A percentile compares a stretch with the other conserved stretches of the same genome.
Conservation (phyloP, 2,797 vertebrate species). For the Merluccius polli region DNA sequence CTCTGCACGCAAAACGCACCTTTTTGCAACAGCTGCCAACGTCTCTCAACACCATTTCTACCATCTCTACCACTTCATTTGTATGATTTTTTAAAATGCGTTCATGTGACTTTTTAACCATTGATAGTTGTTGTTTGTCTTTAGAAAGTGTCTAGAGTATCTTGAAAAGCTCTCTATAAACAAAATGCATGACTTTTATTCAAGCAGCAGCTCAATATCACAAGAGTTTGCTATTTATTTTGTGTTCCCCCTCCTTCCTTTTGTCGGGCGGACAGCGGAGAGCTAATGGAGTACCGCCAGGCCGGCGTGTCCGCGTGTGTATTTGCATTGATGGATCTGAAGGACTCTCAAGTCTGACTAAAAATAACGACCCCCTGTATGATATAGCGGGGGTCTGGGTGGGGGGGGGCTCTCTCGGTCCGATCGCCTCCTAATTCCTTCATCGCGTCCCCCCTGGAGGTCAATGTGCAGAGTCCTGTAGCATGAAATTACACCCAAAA, state of each 20-base stretch:
- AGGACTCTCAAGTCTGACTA: slow-evolving; percentile 48
- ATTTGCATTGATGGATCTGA: slow-evolving; percentile 61
- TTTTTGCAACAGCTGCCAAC: too few species aligned
- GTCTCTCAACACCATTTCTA: too few species aligned
- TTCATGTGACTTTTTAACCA: not conserved
- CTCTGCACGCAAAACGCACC: not conserved
- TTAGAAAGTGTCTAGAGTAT: not conserved
- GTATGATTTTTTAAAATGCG: too few species aligned
- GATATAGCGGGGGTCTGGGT: slow-evolving; percentile 30
- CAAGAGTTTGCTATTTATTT: not conserved
- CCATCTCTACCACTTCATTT: not conserved
- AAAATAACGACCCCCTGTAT: slow-evolving; percentile 54
- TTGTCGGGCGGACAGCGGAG: slow-evolving; percentile 47
- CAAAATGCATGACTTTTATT: too few species aligned
- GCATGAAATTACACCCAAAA: slow-evolving; percentile 79
- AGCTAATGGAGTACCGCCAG: slow-evolving; percentile 58
- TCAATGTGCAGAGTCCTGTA: slow-evolving; percentile 64
- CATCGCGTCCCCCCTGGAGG: slow-evolving; percentile 71
- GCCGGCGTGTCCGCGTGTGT: slow-evolving; percentile 34
- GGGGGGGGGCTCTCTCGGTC: slow-evolving; percentile 33
- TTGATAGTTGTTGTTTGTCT: not conserved
- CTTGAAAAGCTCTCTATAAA: not conserved
- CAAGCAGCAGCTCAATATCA: not conserved
- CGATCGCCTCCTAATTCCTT: slow-evolving; percentile 63
- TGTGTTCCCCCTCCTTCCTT: not conserved